These are phyloP conservation scores for Drosophila santomea DNA, from an alignment of 1,140 invertebrate genomes.

Conservation along the genomic window DNA sequence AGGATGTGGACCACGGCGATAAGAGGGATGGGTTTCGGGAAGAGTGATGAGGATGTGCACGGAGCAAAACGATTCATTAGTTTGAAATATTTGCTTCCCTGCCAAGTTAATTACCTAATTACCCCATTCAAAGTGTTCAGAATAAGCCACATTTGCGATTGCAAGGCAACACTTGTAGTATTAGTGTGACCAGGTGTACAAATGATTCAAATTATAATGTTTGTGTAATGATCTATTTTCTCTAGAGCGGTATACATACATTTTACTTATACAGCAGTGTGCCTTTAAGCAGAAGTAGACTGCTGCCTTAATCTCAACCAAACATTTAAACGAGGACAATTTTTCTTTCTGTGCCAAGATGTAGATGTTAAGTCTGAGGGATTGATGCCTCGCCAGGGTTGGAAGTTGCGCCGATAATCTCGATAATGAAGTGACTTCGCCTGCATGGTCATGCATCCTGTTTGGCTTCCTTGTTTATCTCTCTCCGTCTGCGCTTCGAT, in stretches of 20 bases:
- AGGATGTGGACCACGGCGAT: slow-evolving; percentile 48
- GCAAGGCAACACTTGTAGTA: not conserved
- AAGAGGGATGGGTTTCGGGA: slow-evolving; percentile 24
- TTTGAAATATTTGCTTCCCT: not conserved
- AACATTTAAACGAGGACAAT: not conserved
- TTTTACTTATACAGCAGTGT: too few species aligned
- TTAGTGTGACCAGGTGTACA: not conserved
- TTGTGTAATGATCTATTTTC: too few species aligned
- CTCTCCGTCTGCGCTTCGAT: slow-evolving; percentile 66
- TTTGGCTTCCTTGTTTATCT: slow-evolving; percentile 50
- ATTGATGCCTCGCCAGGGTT: slow-evolving; percentile 63
- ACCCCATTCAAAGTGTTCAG: too few species aligned
- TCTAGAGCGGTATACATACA: too few species aligned
- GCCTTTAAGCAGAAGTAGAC: too few species aligned
- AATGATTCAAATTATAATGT: not conserved
- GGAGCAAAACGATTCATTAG: slow-evolving; percentile 3
- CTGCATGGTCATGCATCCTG: slow-evolving; percentile 76
- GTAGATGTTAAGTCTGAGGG: slow-evolving; percentile 36
- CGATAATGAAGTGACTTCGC: slow-evolving; percentile 83
- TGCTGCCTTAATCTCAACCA: too few species aligned
- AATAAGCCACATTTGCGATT: too few species aligned
- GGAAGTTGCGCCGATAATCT: slow-evolving; percentile 81
- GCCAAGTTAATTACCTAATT: not conserved
- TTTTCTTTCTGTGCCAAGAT: slow-evolving; percentile 32
- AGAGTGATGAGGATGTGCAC: slow-evolving; percentile 26